Conservation (phyloP, 1,140 invertebrate genomes). For the Asobara japonica region DNA sequence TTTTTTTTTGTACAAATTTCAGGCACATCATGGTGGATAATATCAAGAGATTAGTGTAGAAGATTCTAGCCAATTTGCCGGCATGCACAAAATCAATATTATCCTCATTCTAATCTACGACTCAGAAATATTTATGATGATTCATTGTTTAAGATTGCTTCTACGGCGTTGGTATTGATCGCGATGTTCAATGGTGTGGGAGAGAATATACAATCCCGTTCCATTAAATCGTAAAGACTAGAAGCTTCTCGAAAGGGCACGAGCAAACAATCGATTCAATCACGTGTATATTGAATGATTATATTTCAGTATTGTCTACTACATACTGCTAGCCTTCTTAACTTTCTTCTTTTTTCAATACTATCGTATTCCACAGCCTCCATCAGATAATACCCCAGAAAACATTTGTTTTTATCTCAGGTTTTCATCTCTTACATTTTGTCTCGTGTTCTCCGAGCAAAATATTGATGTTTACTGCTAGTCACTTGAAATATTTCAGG, state of each 20-base stretch:
- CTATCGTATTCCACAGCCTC: neutral
- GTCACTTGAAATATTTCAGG: no score
- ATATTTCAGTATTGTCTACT: neutral
- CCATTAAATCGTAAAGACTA: conserved; percentile 1
- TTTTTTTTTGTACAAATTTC: no score
- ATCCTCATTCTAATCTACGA: neutral
- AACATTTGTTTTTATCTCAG: no score
- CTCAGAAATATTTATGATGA: neutral
- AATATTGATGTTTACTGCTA: no score
- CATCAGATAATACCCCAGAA: no score
- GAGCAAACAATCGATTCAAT: conserved; percentile 6
- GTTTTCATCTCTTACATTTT: no score
- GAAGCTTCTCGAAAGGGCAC: conserved; percentile 5
- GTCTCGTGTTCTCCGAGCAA: no score
- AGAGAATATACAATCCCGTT: conserved; percentile 6
- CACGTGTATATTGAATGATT: neutral
- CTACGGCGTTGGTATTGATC: neutral
- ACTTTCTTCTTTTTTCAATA: neutral
- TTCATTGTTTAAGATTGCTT: neutral
- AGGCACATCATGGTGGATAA: no score
- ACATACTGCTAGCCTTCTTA: neutral
- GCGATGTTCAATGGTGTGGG: neutral
- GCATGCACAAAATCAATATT: no score
- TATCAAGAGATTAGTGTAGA: no score
- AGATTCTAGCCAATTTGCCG: no score